Evolutionary conservation across 1,140 invertebrate species (phyloP), one percentile per base, ranked within the genome.

Genomic region (Vanessa tameamea): DNA sequence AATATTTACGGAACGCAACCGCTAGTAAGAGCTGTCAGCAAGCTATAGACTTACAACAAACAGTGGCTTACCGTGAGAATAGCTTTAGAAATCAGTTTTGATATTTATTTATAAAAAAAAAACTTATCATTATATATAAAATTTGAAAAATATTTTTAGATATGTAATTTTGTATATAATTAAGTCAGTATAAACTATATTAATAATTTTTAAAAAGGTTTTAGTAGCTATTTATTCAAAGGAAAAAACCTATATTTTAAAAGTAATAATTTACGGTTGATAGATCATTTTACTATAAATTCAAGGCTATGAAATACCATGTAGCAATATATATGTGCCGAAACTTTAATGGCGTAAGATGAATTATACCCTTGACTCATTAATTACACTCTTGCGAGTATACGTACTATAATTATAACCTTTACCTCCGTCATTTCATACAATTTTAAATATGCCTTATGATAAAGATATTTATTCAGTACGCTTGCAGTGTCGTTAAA

Each of bases 11-110:
- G 23, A 59, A 47, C 37, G 53, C 43, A 69, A 57, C 67, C 53
- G 53, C 47, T 59, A 31, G 50, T 57, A 55, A 57, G 66, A 31
- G 16, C 47, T 47, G 23, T 50, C 31, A 55, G 26, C 59, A 31
- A 53, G 50, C 26, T 53, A 53, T 37, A 43, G 37, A 61, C 20
- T 71, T 71, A 53, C 48, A 37, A 64, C 50, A 64, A 71, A 64
- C 31, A 20, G 14, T 71, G 63, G 48, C 61, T 71, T 71, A 61
- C 69, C 61, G 69, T 71, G 69, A 64, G 69, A 71, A 71, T 37
- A 16, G 26, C 26, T 61, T 61, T 26, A 66, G 9, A 51, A 50
- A 31, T 57, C 8, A 13, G 9, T 55, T n/a, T 55, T 20, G 51
- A 57, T 5, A 57, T 57, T 57, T 57, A 26, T 26, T n/a, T 15